Evolutionary conservation across 2,113 vertebrate species (phyloP), one percentile per base, ranked within the genome.

Genomic region (Nerophis lumbriciformis): DNA sequence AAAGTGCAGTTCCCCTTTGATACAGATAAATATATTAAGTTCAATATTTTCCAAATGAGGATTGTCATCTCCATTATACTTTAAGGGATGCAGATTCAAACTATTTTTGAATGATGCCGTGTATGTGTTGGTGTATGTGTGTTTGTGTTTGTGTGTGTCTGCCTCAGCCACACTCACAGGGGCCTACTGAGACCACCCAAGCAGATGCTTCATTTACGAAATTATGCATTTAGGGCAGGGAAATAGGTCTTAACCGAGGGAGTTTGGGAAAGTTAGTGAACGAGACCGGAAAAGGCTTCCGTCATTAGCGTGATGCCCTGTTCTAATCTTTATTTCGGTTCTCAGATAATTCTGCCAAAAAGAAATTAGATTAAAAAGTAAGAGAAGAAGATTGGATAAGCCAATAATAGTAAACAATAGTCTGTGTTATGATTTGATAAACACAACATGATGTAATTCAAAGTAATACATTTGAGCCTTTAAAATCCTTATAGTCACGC

Each of bases 161-260:
- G 69, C 58, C 54, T 65, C 53, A 66, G 66, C 63, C 62, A 57
- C 66, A 73, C 73, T 48, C 59, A 66, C 68, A 63, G 14, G 36
- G 49, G 68, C 37, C 78, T 73, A 54, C 61, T 53, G 83, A 82
- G 83, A 83, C 71, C 82, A 82, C 85, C 76, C 74, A 77, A 62
- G 79, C 82, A 85, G 80, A 84, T 88, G 82, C 83, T 84, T 81
- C 72, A 71, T 81, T 83, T 85, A 78, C 72, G 53, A 65, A 77
- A 82, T 85, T 81, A 82, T 85, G 85, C 74, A 87, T 87, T 84
- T 79, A 85, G 83, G 83, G 76, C 82, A 85, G 62, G 79, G 63
- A 84, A 86, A 77, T 83, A 65, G 76, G 84, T 81, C 79, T 85
- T 76, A 83, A 81, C 53, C 36, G n/a, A 16, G 57, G 59, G 71